phyloP scores from a whole-genome alignment of 2,797 vertebrate genomes.

The Xerus rutilus region DNA sequence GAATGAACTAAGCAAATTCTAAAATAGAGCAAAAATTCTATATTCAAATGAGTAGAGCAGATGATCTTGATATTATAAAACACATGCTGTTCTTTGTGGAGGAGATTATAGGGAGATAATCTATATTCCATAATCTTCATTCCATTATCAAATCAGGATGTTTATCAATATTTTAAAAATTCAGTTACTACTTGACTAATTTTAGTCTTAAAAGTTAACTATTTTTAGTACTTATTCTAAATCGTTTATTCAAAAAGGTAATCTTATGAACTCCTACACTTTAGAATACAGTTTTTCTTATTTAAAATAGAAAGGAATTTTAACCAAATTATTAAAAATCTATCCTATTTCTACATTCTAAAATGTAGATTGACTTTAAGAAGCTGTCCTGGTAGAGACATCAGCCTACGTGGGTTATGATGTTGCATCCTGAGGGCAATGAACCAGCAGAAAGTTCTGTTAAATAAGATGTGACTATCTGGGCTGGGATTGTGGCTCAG shows the following conservation, averaged over 20 bases:
- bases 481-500: no score
- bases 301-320: constrained; percentile 24
- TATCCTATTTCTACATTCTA: background rate
- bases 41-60: background rate
- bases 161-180: background rate
- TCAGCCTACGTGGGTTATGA: background rate
- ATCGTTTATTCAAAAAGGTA: background rate
- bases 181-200: background rate
- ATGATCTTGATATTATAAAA: background rate
- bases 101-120: background rate
- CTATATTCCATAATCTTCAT: background rate
- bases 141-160: background rate
- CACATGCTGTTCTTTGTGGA: background rate
- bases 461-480: background rate
- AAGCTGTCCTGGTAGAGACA: background rate
- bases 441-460: background rate
- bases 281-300: background rate
- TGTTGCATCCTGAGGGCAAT: background rate
- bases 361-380: background rate
- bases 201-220: background rate
- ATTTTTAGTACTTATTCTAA: constrained; percentile 4
- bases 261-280: background rate
- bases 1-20: constrained; percentile 5
- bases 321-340: background rate
- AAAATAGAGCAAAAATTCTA: constrained; percentile 1